A percentile compares a stretch with the other conserved stretches of the same genome.
phyloP scores from a whole-genome alignment of 2,113 vertebrate species.

The Podiceps cristatus region DNA sequence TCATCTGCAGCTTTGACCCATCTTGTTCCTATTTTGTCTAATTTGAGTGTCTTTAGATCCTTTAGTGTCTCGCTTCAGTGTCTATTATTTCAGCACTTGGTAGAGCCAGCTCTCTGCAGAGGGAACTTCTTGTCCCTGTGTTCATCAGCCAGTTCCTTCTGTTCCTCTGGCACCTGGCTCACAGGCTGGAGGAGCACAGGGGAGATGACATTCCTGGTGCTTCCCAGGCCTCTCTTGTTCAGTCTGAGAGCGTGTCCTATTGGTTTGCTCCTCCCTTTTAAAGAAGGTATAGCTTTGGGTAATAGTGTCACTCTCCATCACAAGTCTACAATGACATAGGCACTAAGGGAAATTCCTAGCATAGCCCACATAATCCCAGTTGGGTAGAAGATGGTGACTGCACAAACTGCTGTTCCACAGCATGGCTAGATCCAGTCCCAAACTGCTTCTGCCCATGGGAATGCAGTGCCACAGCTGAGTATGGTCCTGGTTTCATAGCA shows the following conservation, averaged over 20 bases:
- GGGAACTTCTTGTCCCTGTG: background rate
- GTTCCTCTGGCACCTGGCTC: background rate
- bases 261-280: background rate
- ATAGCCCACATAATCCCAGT: background rate
- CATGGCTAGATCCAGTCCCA: background rate
- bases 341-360: background rate
- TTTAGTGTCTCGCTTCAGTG: background rate
- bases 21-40: background rate
- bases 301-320: background rate
- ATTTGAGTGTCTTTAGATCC: background rate
- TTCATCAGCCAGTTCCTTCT: background rate
- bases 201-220: background rate
- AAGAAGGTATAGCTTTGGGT: background rate
- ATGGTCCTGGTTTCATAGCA: background rate
- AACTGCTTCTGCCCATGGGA: background rate
- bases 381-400: background rate
- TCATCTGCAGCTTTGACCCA: background rate
- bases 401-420: background rate
- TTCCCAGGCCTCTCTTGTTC: background rate
- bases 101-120: background rate
- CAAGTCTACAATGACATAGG: accelerated
- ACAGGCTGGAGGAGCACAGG: background rate
- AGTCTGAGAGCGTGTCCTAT: background rate
- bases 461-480: background rate
- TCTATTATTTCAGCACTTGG: background rate